phyloP scores from a whole-genome alignment of 2,113 vertebrate species.

The Talpa occidentalis region DNA sequence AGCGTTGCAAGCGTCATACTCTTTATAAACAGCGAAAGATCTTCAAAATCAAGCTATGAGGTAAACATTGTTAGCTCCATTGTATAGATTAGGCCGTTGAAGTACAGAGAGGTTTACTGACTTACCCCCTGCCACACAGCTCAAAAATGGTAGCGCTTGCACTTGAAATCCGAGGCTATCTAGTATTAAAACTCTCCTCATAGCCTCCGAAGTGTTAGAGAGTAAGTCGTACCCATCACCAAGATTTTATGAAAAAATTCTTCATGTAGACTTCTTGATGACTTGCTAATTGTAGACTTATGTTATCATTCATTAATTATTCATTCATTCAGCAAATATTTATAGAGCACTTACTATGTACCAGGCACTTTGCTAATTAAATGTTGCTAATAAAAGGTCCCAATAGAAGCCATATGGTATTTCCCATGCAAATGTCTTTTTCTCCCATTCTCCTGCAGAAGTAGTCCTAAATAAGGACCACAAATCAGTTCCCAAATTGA shows the following conservation, averaged over 20 bases:
- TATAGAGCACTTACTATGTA: constrained; percentile 65
- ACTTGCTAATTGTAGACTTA: constrained; percentile 53
- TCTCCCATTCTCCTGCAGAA: constrained; percentile 43
- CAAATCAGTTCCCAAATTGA: constrained; percentile 38
- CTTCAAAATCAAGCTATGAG: constrained; percentile 35
- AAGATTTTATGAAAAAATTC: constrained; percentile 54
- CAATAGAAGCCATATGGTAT: constrained; percentile 66
- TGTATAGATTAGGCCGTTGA: constrained; percentile 13
- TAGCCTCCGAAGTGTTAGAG: background rate
- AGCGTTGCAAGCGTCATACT: background rate
- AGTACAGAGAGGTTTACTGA: constrained; percentile 1
- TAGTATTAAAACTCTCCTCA: constrained; percentile 7
- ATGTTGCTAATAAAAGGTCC: constrained; percentile 64
- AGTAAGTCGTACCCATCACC: constrained; percentile 24
- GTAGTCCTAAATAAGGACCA: constrained; percentile 43
- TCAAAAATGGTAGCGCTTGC: background rate
- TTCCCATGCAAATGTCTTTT: constrained; percentile 52
- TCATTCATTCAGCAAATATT: constrained; percentile 62
- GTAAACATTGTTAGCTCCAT: background rate
- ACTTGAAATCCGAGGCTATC: background rate
- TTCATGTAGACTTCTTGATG: constrained; percentile 37
- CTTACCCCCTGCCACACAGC: background rate
- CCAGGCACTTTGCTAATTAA: constrained; percentile 65
- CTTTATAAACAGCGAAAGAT: constrained; percentile 27
- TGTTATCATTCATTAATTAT: constrained; percentile 65